Percentiles rank a stretch among this genome's conserved stretches.
phyloP scores from a whole-genome alignment of 2,888 invertebrate species.

The Thyatira batis region DNA sequence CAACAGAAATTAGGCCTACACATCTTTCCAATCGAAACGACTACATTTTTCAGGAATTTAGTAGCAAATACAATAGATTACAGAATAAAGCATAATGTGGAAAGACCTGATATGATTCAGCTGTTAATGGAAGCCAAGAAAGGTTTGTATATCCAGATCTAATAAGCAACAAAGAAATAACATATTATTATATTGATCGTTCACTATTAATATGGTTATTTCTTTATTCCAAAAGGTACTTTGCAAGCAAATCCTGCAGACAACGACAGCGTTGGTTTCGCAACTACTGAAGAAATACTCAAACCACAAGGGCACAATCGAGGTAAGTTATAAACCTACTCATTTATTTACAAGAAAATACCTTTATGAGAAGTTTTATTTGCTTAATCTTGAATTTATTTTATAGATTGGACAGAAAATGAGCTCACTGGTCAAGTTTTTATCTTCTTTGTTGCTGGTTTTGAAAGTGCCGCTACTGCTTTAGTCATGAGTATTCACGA shows the following conservation, averaged over 20 bases:
- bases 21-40: constrained; percentile 10
- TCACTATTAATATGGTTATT: too few relatives aligned
- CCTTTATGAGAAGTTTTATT: background rate
- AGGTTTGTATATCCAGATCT: constrained; percentile 26
- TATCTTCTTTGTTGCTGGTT: constrained; percentile 67
- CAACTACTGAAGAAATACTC: background rate
- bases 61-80: constrained; percentile 52
- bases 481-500: constrained; percentile 57
- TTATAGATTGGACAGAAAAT: constrained; percentile 59
- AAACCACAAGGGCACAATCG: background rate
- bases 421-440: constrained; percentile 67
- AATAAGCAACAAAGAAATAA: too few relatives aligned
- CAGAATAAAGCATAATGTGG: constrained; percentile 62
- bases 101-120: constrained; percentile 79
- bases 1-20: constrained; percentile 7
- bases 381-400: constrained; percentile 6
- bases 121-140: constrained; percentile 65
- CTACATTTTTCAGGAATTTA: constrained; percentile 39
- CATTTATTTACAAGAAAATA: too few relatives aligned
- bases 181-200: too few relatives aligned
- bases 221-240: background rate
- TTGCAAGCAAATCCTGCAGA: constrained; percentile 1
- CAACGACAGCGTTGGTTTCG: background rate
- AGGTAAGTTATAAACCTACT: background rate
- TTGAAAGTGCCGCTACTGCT: constrained; percentile 57